Evolutionary conservation across 2,113 vertebrate genomes (phyloP).

Genomic region (Cyphotilapia sp.): DNA sequence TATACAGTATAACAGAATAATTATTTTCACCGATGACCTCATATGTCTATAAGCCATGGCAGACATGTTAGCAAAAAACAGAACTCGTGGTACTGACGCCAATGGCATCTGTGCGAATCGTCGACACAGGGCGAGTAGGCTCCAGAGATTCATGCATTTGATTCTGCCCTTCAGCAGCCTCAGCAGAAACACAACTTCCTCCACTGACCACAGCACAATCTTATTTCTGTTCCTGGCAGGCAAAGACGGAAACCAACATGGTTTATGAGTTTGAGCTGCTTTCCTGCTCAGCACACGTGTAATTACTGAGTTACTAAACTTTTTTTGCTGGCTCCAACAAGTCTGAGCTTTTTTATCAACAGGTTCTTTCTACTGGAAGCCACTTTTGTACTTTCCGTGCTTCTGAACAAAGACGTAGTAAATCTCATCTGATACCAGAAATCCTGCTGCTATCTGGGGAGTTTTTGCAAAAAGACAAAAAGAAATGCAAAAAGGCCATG

Average conservation of each 20-base stretch:
- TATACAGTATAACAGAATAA: background rate
- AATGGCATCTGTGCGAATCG: background rate
- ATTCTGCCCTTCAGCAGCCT: background rate
- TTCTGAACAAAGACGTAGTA: background rate
- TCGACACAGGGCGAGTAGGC: background rate
- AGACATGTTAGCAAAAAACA: background rate
- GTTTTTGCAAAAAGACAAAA: background rate
- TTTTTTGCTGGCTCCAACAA: background rate
- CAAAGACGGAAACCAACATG: background rate
- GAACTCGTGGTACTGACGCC: background rate
- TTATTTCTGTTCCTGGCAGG: background rate
- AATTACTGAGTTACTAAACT: background rate
- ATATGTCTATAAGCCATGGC: background rate
- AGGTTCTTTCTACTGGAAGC: background rate
- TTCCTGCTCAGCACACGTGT: background rate
- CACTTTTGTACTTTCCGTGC: background rate
- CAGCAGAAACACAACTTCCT: background rate
- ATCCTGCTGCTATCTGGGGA: background rate
- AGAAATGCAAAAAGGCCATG: background rate
- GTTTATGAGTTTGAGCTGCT: background rate
- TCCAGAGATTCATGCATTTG: background rate
- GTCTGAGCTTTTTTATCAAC: background rate
- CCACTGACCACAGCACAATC: background rate
- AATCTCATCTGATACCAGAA: background rate
- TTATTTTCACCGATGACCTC: background rate